A percentile compares a stretch with the other conserved stretches of the same genome.
Conservation (phyloP, 2,797 vertebrate genomes). For the Sebastiscus albofasciatus region DNA sequence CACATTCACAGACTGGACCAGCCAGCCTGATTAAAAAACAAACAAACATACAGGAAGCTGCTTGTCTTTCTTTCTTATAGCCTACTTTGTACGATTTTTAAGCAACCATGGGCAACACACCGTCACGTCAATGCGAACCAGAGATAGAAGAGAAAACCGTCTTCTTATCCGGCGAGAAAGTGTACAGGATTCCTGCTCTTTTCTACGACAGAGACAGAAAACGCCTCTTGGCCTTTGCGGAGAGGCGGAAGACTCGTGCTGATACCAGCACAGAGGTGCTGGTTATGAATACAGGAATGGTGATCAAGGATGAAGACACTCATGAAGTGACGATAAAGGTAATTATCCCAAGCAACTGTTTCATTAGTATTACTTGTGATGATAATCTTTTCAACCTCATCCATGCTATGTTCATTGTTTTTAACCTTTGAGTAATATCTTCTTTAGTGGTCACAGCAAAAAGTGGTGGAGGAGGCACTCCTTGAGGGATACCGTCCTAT, state of each 20-base stretch:
- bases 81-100: not conserved
- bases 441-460: not conserved
- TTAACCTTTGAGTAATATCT: not conserved
- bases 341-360: not conserved
- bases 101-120: not conserved
- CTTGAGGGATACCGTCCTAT: not conserved
- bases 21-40: not conserved
- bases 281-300: not conserved
- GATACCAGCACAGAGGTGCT: not conserved
- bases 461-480: not conserved
- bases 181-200: slow-evolving; percentile 2
- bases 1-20: not conserved
- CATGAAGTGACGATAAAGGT: not conserved
- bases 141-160: not conserved
- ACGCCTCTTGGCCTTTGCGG: not conserved
- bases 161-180: not conserved
- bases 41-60: not conserved
- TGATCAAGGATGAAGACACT: not conserved
- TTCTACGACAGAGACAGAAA: not conserved
- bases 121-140: fast-evolving
- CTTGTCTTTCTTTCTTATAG: not conserved
- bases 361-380: not conserved
- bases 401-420: not conserved
- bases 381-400: not conserved
- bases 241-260: fast-evolving